Percentiles rank a stretch among this genome's conserved stretches.
phyloP scores from a whole-genome alignment of 2,113 vertebrate genomes.

The Dicentrarchus labrax region DNA sequence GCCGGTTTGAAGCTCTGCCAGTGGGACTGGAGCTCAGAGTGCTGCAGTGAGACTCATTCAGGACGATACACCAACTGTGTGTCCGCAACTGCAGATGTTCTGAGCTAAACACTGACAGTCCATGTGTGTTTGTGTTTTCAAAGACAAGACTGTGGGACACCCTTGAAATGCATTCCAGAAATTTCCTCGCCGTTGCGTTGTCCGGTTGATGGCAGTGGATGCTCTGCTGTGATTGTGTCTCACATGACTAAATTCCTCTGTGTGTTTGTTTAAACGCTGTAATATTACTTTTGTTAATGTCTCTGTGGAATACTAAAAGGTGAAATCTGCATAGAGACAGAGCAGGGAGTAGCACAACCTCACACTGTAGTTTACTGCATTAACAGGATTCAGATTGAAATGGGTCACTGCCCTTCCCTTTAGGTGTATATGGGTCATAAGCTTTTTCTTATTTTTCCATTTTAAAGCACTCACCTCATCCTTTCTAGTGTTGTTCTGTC shows the following conservation, averaged over 20 bases:
- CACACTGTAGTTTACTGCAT: constrained; percentile 27
- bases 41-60: constrained; percentile 62
- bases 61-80: neutral
- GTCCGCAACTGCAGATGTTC: constrained; percentile 9
- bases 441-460: neutral
- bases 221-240: neutral
- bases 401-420: neutral
- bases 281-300: neutral
- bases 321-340: constrained; percentile 39
- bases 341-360: constrained; percentile 18
- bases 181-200: neutral
- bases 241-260: neutral
- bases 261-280: neutral
- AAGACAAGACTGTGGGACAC: neutral
- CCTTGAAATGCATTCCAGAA: constrained; percentile 22
- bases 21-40: constrained; percentile 45
- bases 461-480: constrained; percentile 79
- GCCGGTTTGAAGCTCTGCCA: constrained; percentile 50
- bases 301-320: neutral
- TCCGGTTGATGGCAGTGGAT: neutral
- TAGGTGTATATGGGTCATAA: constrained; percentile 7
- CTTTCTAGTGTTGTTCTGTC: constrained; percentile 69
- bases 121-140: constrained; percentile 28
- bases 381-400: neutral
- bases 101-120: neutral